Conservation (phyloP, 2,113 vertebrate species). For the Sclerurus mexicanus region DNA sequence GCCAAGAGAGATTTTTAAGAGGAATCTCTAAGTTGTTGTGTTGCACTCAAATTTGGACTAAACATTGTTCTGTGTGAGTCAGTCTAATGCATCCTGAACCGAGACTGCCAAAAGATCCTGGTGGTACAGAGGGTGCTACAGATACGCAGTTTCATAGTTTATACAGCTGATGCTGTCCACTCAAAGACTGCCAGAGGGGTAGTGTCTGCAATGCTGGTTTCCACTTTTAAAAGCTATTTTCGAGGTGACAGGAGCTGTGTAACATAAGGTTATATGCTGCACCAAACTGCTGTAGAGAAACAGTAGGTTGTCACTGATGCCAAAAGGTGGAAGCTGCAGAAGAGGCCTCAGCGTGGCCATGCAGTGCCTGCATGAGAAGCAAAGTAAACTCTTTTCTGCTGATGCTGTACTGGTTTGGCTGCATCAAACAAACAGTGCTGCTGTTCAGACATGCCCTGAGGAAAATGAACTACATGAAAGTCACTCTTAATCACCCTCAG, state of each 20-base stretch:
- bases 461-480: not conserved
- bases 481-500: not conserved
- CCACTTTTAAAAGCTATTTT: not conserved
- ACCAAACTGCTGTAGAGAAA: not conserved
- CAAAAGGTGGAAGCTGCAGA: not conserved
- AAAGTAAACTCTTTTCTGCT: not conserved
- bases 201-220: not conserved
- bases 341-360: not conserved
- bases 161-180: not conserved
- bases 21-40: not conserved
- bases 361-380: not conserved
- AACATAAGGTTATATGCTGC: not conserved
- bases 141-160: not conserved
- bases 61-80: not conserved
- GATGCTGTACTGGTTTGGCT: not conserved
- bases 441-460: not conserved
- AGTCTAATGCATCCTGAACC: not conserved
- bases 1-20: not conserved
- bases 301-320: not conserved
- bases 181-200: not conserved
- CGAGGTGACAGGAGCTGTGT: not conserved
- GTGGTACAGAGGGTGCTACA: not conserved
- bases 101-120: not conserved
- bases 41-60: not conserved
- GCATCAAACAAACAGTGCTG: not conserved